These are phyloP conservation scores for Micropoecilia bifurca DNA, from an alignment of 2,797 vertebrate genomes.

Conservation along the genomic window DNA sequence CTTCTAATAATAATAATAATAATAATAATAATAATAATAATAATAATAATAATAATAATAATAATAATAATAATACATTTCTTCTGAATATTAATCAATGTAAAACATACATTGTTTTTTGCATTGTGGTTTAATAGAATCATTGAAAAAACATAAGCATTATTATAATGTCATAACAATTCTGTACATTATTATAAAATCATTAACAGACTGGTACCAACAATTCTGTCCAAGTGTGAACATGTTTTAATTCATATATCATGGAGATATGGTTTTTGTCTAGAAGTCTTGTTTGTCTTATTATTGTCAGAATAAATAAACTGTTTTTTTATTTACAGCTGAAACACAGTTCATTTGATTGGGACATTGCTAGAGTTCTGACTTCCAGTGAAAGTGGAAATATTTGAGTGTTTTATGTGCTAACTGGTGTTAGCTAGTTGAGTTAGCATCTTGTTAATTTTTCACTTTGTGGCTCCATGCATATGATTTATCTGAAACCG, in stretches of 20 bases:
- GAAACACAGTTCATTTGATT: background rate
- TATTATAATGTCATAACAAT: too few relatives aligned
- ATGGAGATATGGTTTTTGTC: background rate
- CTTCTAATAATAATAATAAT: too few relatives aligned
- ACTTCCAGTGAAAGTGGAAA: background rate
- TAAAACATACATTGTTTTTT: too few relatives aligned
- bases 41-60: too few relatives aligned
- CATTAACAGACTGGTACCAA: too few relatives aligned
- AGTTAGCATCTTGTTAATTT: background rate
- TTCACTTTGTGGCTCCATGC: background rate
- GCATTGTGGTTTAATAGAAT: too few relatives aligned
- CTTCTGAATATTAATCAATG: background rate
- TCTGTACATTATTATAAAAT: too few relatives aligned
- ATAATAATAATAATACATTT: too few relatives aligned
- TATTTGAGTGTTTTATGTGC: background rate
- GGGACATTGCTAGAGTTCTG: background rate
- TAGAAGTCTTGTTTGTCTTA: background rate
- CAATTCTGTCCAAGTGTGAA: too few relatives aligned
- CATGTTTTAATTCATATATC: background rate
- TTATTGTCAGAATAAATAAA: background rate
- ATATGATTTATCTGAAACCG: background rate
- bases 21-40: too few relatives aligned
- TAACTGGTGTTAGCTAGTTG: background rate
- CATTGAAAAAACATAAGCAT: too few relatives aligned
- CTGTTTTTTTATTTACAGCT: background rate